Base-by-base conservation (phyloP, 2,888 invertebrate species). In the Oeneis ivallda region DNA sequence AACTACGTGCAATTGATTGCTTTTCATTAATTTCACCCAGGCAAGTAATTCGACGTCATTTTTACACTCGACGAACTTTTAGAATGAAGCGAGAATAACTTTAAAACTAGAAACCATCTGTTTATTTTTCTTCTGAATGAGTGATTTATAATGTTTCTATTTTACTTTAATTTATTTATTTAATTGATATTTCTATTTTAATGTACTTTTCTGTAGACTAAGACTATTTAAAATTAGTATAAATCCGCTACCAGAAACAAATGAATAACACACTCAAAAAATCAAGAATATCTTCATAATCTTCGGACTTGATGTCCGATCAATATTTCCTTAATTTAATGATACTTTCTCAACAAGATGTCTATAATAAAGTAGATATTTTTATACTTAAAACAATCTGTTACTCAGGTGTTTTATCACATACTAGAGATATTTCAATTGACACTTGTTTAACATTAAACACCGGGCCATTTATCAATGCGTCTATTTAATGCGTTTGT, bases 31-130 rank as follows among this genome's bases (percentile, higher is more conserved):
- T 67, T 66, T 69, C 63, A 56, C 39, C 63, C 56, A 45, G 58
- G 54, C 57, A 69, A 67, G 67, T 70, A 67, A 70, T 67, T 70
- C 58, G 65, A 70, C 65, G 67, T 69, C 70, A 70, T 65, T 65
- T 69, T 68, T 70, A 69, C 69, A 52, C 69, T 50, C 53, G 63
- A 43, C 41, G 45, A 64, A 69, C 67, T 65, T 57, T 65, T 62
- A 68, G 54, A 65, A 60, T 67, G 64, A 54, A 64, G 62, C 67
- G 59, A 61, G 64, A 69, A 69, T 71, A 62, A 69, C 65, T 71
- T 70, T 67, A 53, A 66, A 71, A 67, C 67, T 63, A 64, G 62
- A 71, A 69, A 67, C 64, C 62, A 56, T 67, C 65, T 47, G 69
- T 65, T 66, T 69, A 59, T 64, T 63, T 70, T 70, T 63, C 67